A percentile compares a stretch with the other conserved stretches of the same genome.
phyloP scores from a whole-genome alignment of 2,113 vertebrate species.

The Hippopotamus amphibius region DNA sequence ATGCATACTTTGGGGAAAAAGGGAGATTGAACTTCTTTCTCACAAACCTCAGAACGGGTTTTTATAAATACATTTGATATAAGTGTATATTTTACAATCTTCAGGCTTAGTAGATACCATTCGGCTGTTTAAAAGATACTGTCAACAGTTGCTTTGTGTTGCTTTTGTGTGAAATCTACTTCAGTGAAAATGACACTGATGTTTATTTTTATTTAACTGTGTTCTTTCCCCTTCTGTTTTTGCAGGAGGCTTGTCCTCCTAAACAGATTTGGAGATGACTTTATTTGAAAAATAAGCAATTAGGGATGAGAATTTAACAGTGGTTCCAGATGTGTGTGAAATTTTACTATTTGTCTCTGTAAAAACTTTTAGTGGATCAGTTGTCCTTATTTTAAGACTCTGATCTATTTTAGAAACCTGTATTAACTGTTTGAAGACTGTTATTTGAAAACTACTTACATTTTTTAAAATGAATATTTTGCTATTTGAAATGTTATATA shows the following conservation, averaged over 20 bases:
- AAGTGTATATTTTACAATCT: slow-evolving; percentile 65
- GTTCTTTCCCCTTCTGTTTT: slow-evolving; percentile 68
- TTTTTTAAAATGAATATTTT: neutral
- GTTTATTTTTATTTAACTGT: neutral
- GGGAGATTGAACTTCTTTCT: slow-evolving; percentile 81
- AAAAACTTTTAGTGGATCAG: neutral
- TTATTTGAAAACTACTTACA: neutral
- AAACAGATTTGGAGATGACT: neutral
- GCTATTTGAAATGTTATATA: neutral
- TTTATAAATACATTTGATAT: slow-evolving; percentile 81
- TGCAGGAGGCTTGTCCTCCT: neutral
- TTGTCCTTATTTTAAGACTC: neutral
- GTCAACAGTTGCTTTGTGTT: slow-evolving; percentile 19
- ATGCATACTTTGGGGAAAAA: slow-evolving; percentile 69
- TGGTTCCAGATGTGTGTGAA: neutral
- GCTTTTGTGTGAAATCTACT: slow-evolving; percentile 69
- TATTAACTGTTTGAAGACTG: neutral
- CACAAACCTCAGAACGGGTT: slow-evolving; percentile 76
- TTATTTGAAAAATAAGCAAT: slow-evolving; percentile 67
- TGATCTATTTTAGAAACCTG: neutral
- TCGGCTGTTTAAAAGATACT: slow-evolving; percentile 65
- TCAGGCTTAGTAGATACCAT: slow-evolving; percentile 34
- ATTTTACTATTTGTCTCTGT: slow-evolving; percentile 35
- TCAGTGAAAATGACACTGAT: slow-evolving; percentile 48
- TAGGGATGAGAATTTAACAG: neutral